These are phyloP conservation scores for Chloebia gouldiae DNA, from an alignment of 2,113 vertebrate species.

Conservation along the genomic window DNA sequence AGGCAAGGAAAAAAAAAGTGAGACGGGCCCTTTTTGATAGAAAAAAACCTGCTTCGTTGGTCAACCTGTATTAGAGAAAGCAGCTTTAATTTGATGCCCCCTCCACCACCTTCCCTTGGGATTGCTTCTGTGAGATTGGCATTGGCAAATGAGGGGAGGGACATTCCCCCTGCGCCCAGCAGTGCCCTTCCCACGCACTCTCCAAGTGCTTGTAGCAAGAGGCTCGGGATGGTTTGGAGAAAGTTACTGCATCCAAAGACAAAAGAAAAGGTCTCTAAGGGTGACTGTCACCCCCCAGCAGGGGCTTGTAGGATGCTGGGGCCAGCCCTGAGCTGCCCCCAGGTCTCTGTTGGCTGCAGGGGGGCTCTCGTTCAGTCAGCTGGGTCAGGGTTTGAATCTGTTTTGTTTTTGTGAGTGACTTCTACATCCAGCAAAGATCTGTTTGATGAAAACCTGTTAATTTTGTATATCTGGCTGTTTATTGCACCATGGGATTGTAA, in stretches of 20 bases:
- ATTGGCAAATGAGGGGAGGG: background rate
- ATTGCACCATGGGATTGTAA: constrained; percentile 64
- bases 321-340: background rate
- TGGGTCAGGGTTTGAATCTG: background rate
- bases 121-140: background rate
- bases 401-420: constrained; percentile 24
- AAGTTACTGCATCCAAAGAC: background rate
- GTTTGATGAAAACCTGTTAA: constrained; percentile 51
- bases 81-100: background rate
- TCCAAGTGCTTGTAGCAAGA: background rate
- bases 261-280: background rate
- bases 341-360: background rate
- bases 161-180: background rate
- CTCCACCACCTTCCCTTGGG: background rate
- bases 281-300: background rate
- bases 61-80: background rate
- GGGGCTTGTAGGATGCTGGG: background rate
- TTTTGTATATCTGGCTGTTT: constrained; percentile 70
- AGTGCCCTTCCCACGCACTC: background rate
- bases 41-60: rapidly evolving
- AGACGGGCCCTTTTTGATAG: background rate
- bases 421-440: constrained; percentile 7
- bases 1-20: background rate
- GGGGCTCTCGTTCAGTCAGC: background rate
- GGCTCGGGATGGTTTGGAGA: background rate